A percentile compares a stretch with the other conserved stretches of the same genome.
phyloP scores from a whole-genome alignment of 2,888 invertebrate species.

The Andrena bicolor region DNA sequence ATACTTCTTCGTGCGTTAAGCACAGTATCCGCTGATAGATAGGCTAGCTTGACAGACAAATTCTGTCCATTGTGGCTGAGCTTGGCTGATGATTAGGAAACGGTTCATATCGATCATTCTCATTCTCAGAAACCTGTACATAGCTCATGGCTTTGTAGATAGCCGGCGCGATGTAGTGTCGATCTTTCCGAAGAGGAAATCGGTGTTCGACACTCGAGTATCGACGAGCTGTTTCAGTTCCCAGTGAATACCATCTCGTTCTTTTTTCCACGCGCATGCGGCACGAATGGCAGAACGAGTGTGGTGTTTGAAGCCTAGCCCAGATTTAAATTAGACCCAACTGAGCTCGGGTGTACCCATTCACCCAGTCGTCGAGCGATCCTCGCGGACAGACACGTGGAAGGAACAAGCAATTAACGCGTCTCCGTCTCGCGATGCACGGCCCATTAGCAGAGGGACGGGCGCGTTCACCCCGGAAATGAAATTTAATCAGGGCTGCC shows the following conservation, averaged over 20 bases:
- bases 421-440: conserved; percentile 14
- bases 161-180: neutral
- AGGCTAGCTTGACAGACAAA: conserved; percentile 13
- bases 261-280: neutral
- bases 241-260: neutral
- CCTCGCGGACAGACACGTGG: neutral
- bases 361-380: neutral
- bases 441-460: conserved; percentile 4
- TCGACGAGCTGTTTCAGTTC: neutral
- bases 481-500: conserved; percentile 21
- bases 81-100: neutral
- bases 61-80: neutral
- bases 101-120: neutral
- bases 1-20: conserved; percentile 59
- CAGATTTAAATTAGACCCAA: neutral
- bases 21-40: conserved; percentile 10
- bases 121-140: neutral
- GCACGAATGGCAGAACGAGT: neutral
- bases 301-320: neutral
- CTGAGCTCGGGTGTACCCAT: neutral
- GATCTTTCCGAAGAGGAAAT: neutral
- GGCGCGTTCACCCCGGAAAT: neutral
- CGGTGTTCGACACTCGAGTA: neutral
- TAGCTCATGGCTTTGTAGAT: neutral
- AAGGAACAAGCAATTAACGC: conserved; percentile 3